Base-by-base conservation (phyloP, 2,113 vertebrate species). In the Dasyprocta punctata region DNA sequence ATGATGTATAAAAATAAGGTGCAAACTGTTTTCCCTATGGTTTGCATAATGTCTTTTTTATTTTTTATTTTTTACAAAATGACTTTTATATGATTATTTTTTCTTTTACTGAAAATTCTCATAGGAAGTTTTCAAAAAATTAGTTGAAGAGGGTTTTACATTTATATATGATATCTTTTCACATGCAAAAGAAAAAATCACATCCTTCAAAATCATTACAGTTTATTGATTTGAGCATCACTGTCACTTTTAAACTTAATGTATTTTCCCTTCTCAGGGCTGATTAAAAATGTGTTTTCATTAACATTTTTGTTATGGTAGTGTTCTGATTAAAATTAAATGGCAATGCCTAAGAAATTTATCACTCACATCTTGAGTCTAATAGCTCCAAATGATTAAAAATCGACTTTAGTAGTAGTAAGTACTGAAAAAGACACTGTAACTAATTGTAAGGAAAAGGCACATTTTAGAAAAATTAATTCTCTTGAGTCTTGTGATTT, bases 241-340 rank as follows among this genome's bases (percentile, higher is more conserved):
- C 93, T 83, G n/a, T 44, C 52, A 86, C 49, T 81, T 90, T 89
- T 82, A 75, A 60, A 94, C 92, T 82, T 49, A 47, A 61, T 85
- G 1, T 28, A 30, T 60, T 86, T 95, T 94, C 2, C 22, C 5
- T 30, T 67, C 28, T 56, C 16, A 89, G 89, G 28, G 7, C 30
- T 87, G 69, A 87, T 73, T 89, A 28, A 84, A 97, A 94, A 94
- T 65, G 24, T 78, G 71, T 92, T 92, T 86, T 91, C 65, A 83
- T 86, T 96, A 96, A 91, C 54, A 93, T 89, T 94, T 95, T 63
- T 84, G 33, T 73, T 75, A 77, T 24, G 33, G 38, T 73, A 73
- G 12, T 81, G 10, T 85, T 86, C 63, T 91, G 63, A 96, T 93
- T 93, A 94, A 88, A 96, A 81, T 84, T 90, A 91, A 95, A 82